phyloP scores from a whole-genome alignment of 2,888 invertebrate species.

The Branchellion lobata region DNA sequence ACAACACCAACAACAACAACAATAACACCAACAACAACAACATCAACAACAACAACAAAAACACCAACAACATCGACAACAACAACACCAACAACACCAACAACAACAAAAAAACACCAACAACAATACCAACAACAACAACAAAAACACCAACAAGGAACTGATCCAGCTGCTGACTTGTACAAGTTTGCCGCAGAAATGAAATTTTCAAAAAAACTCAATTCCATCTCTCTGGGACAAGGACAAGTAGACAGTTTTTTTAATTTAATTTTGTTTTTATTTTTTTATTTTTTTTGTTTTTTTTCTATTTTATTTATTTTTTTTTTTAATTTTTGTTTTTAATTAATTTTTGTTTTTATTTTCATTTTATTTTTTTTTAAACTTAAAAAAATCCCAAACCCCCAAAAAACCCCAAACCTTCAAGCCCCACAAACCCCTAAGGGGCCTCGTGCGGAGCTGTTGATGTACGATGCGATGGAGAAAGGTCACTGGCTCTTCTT shows the following conservation, averaged over 20 bases:
- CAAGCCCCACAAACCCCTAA: too few relatives aligned
- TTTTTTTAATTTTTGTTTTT: too few relatives aligned
- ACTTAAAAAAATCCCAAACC: too few relatives aligned
- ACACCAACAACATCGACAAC: background rate
- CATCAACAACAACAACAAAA: too few relatives aligned
- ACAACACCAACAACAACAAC: too few relatives aligned
- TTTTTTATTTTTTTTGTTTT: too few relatives aligned
- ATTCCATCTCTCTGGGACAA: conserved; percentile 82
- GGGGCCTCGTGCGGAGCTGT: conserved; percentile 77
- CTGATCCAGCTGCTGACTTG: conserved; percentile 64
- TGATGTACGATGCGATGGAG: conserved; percentile 75
- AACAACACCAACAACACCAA: too few relatives aligned
- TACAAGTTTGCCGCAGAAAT: conserved; percentile 64
- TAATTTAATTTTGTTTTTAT: background rate
- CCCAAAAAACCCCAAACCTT: too few relatives aligned
- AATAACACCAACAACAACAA: too few relatives aligned
- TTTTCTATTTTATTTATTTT: too few relatives aligned
- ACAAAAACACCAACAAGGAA: conserved; percentile 54
- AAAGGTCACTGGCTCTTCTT: conserved; percentile 85
- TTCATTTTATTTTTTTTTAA: background rate
- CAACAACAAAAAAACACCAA: too few relatives aligned
- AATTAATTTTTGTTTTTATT: background rate
- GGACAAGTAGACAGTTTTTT: conserved; percentile 68
- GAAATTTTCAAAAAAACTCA: conserved; percentile 67
- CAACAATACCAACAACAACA: too few relatives aligned